Percentiles rank a stretch among this genome's conserved stretches.
Conservation (phyloP, 1,140 invertebrate species). For the Drosophila melanica region DNA sequence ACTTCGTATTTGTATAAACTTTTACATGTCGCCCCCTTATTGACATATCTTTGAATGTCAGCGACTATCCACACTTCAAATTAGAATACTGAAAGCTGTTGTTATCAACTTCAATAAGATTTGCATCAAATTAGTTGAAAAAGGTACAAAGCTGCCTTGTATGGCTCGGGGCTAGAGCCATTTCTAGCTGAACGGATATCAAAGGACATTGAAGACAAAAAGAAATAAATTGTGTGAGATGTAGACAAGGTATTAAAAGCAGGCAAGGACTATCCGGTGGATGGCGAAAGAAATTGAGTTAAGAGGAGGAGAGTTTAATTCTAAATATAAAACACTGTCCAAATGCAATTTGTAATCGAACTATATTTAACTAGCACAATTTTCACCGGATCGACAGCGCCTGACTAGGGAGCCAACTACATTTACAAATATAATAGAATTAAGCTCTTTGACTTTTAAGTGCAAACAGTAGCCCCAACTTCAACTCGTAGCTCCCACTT, state of each 20-base stretch:
- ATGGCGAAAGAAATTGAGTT: slow-evolving; percentile 2
- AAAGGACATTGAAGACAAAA: slow-evolving; percentile 56
- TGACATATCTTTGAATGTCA: slow-evolving; percentile 52
- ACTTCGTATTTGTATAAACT: slow-evolving; percentile 56
- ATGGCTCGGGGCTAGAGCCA: slow-evolving; percentile 41
- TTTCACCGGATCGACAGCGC: neutral
- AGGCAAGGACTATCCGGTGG: neutral
- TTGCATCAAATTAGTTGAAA: slow-evolving; percentile 69
- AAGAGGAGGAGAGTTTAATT: slow-evolving; percentile 7
- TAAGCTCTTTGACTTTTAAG: slow-evolving; percentile 24
- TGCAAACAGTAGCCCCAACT: slow-evolving; percentile 23
- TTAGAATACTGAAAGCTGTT: neutral
- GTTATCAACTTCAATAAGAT: slow-evolving; percentile 26
- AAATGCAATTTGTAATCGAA: slow-evolving; percentile 45
- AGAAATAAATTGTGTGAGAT: slow-evolving; percentile 6
- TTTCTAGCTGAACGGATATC: slow-evolving; percentile 52
- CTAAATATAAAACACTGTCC: slow-evolving; percentile 4
- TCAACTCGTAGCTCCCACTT: slow-evolving; percentile 7
- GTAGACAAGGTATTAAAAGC: neutral
- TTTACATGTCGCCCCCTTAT: slow-evolving; percentile 62
- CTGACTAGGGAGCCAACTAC: neutral
- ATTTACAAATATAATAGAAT: slow-evolving; percentile 61
- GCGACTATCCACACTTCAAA: slow-evolving; percentile 42
- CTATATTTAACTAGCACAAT: slow-evolving; percentile 25
- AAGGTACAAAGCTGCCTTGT: slow-evolving; percentile 51